Conservation (phyloP, 1,140 invertebrate genomes). For the Oryctes rhinoceros region DNA sequence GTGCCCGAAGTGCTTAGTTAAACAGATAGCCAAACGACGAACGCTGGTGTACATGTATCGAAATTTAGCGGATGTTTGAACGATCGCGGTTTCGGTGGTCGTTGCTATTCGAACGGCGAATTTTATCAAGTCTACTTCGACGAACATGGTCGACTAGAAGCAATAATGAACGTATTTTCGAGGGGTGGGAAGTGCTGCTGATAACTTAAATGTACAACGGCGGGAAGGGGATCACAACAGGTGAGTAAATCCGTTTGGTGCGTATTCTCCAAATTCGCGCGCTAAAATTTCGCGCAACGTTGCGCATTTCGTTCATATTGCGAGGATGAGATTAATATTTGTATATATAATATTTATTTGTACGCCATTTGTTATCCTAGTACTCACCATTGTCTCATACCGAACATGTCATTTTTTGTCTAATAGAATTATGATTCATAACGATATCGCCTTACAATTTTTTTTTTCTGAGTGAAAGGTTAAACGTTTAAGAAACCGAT, state of each 20-base stretch:
- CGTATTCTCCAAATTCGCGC: neutral
- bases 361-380: neutral
- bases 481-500: neutral
- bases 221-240: neutral
- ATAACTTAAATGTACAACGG: neutral
- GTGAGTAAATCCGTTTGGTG: neutral
- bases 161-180: neutral
- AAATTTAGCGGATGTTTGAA: conserved; percentile 10
- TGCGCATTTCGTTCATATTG: neutral
- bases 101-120: too few species aligned
- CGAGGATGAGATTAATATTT: neutral
- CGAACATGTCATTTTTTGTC: neutral
- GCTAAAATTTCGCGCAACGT: neutral
- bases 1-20: neutral
- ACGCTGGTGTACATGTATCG: neutral
- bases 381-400: neutral
- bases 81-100: neutral
- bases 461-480: too few species aligned
- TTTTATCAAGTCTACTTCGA: too few species aligned
- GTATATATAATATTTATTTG: neutral
- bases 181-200: neutral
- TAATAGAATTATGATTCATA: neutral
- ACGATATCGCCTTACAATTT: neutral
- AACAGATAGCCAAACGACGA: neutral
- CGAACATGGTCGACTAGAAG: neutral